Evolutionary conservation across 1,140 invertebrate genomes (phyloP).

Genomic region (Cotesia glomerata): DNA sequence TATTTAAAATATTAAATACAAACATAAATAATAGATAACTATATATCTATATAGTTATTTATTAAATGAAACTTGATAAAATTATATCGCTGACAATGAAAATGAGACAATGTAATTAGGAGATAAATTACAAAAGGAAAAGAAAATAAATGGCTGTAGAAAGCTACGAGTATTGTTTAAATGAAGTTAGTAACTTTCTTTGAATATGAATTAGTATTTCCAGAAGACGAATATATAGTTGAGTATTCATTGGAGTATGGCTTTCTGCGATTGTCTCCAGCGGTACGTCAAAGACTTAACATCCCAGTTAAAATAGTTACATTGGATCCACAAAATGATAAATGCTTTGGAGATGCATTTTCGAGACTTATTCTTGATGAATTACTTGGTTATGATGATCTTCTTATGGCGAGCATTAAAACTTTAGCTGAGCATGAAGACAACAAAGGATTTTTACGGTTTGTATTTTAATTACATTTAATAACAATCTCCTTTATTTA

Average conservation of each 20-base stretch:
- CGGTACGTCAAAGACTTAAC: slow-evolving; percentile 81
- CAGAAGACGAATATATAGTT: slow-evolving; percentile 94
- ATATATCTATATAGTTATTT: too few species aligned
- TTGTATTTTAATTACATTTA: slow-evolving; percentile 19
- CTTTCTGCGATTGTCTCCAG: slow-evolving; percentile 87
- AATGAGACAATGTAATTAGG: not conserved
- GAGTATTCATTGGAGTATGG: slow-evolving; percentile 98
- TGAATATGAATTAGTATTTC: slow-evolving; percentile 68
- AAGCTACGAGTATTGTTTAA: not conserved
- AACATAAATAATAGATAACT: too few species aligned
- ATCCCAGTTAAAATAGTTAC: slow-evolving; percentile 93
- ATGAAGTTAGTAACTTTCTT: slow-evolving; percentile 14
- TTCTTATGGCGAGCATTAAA: slow-evolving; percentile 96
- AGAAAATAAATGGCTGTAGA: not conserved
- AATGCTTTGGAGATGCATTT: slow-evolving; percentile 93
- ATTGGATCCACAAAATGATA: slow-evolving; percentile 85
- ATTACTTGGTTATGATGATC: slow-evolving; percentile 95
- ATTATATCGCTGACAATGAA: not conserved
- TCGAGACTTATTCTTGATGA: slow-evolving; percentile 89
- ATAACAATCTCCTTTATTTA: too few species aligned
- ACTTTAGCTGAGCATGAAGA: slow-evolving; percentile 93
- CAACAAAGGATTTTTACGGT: slow-evolving; percentile 93
- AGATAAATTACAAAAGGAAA: not conserved
- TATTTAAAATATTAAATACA: too few species aligned
- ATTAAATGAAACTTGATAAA: not conserved